Conservation (phyloP, 53 echinoderm and acorn worm genomes). For the Paracentrotus lividus region DNA sequence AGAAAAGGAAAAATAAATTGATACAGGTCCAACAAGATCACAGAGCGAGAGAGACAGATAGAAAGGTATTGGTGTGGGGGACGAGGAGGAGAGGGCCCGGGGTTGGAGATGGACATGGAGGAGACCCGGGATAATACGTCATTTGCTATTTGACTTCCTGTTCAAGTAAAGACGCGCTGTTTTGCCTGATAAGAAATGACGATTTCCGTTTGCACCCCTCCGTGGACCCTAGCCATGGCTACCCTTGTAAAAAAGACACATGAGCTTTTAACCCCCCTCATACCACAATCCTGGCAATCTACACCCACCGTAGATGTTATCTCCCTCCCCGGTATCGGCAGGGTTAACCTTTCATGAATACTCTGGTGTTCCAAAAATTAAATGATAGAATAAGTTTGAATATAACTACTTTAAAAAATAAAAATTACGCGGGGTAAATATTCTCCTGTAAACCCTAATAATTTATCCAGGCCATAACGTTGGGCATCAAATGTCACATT, state of each 20-base stretch:
- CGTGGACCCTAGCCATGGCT: slow-evolving; percentile 28
- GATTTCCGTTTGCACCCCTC: slow-evolving; percentile 60
- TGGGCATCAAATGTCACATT: too few relatives aligned
- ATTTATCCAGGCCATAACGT: too few relatives aligned
- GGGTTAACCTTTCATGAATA: too few relatives aligned
- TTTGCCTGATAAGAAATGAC: slow-evolving; percentile 65
- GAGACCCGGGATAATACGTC: slow-evolving; percentile 64
- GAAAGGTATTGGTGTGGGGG: neutral
- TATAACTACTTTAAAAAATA: too few relatives aligned
- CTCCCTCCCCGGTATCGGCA: neutral
- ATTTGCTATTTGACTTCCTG: slow-evolving; percentile 66
- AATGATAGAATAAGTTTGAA: too few relatives aligned
- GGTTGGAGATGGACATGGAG: neutral
- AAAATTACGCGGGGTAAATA: too few relatives aligned
- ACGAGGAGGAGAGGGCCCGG: neutral
- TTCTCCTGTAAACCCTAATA: too few relatives aligned
- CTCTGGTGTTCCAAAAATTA: too few relatives aligned
- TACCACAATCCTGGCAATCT: neutral
- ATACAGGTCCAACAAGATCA: too few relatives aligned
- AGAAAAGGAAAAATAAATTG: neutral
- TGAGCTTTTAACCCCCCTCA: neutral
- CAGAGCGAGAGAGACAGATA: neutral
- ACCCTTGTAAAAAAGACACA: neutral
- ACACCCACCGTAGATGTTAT: neutral
- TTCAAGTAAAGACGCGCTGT: slow-evolving; percentile 55